A percentile compares a stretch with the other conserved stretches of the same genome.
Conservation (phyloP, 2,888 invertebrate genomes). For the Liopterus haemorrhoidalis region DNA sequence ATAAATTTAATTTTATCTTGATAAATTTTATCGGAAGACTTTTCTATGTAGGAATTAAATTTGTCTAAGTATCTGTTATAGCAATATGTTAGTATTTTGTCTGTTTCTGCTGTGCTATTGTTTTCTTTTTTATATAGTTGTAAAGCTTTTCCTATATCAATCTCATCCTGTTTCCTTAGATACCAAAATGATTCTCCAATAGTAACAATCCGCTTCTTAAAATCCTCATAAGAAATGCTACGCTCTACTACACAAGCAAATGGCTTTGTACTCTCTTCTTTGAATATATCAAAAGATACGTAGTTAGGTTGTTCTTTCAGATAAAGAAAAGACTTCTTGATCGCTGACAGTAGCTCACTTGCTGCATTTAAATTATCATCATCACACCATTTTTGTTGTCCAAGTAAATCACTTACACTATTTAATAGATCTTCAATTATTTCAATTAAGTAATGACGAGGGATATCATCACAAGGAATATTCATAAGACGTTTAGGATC, state of each 20-base stretch:
- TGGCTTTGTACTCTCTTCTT: constrained; percentile 8
- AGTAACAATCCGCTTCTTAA: constrained; percentile 4
- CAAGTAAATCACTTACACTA: not conserved
- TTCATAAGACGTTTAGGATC: constrained; percentile 1
- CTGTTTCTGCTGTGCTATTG: not conserved
- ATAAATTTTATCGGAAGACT: constrained; percentile 1
- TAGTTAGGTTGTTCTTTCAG: not conserved
- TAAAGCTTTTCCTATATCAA: constrained; percentile 6
- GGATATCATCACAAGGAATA: not conserved
- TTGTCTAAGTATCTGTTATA: constrained; percentile 2
- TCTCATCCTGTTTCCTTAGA: not conserved
- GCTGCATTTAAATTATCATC: constrained; percentile 6
- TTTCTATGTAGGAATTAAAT: constrained; percentile 9
- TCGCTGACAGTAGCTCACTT: constrained; percentile 6
- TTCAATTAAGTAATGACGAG: constrained; percentile 6
- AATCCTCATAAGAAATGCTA: not conserved
- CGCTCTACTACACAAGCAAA: constrained; percentile 1
- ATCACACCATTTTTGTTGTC: not conserved
- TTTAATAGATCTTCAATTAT: not conserved
- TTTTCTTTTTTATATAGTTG: not conserved
- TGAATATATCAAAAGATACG: constrained; percentile 8
- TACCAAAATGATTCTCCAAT: constrained; percentile 8
- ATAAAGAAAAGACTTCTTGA: constrained; percentile 8
- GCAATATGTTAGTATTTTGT: not conserved
- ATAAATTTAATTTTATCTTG: not conserved